Conservation (phyloP, 2,888 invertebrate species). For the Eupithecia inturbata region DNA sequence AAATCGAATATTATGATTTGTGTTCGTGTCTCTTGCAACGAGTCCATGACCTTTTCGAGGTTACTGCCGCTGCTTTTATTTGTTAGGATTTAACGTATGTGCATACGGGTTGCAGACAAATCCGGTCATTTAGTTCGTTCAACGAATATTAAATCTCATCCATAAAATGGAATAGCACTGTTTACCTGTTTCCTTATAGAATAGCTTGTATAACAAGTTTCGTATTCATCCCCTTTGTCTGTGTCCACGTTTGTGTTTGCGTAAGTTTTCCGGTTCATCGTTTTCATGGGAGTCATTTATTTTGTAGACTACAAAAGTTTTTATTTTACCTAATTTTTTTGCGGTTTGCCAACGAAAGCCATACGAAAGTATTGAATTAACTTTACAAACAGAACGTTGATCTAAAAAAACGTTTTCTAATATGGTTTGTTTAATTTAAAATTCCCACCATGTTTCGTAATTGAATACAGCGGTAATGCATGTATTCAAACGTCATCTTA, state of each 20-base stretch:
- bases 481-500: constrained; percentile 35
- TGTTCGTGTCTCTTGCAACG: constrained; percentile 38
- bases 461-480: constrained; percentile 32
- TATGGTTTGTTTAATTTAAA: constrained; percentile 23
- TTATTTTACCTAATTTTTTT: neutral
- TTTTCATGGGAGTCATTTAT: constrained; percentile 9
- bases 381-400: neutral
- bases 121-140: constrained; percentile 6
- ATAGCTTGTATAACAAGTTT: constrained; percentile 44
- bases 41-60: constrained; percentile 41
- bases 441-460: constrained; percentile 35
- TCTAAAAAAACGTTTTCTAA: neutral
- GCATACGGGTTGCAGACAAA: constrained; percentile 36
- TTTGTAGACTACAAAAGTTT: constrained; percentile 8
- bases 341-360: neutral
- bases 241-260: constrained; percentile 34
- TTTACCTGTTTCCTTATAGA: constrained; percentile 48
- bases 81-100: neutral
- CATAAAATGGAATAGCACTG: constrained; percentile 47
- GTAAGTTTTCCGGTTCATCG: constrained; percentile 45
- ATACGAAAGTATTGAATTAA: neutral
- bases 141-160: constrained; percentile 36
- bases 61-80: constrained; percentile 40
- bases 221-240: constrained; percentile 48
- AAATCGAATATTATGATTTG: constrained; percentile 36